A percentile compares a stretch with the other conserved stretches of the same genome.
These are phyloP conservation scores for Heliothis virescens DNA, from an alignment of 1,140 invertebrate genomes.

Conservation along the genomic window DNA sequence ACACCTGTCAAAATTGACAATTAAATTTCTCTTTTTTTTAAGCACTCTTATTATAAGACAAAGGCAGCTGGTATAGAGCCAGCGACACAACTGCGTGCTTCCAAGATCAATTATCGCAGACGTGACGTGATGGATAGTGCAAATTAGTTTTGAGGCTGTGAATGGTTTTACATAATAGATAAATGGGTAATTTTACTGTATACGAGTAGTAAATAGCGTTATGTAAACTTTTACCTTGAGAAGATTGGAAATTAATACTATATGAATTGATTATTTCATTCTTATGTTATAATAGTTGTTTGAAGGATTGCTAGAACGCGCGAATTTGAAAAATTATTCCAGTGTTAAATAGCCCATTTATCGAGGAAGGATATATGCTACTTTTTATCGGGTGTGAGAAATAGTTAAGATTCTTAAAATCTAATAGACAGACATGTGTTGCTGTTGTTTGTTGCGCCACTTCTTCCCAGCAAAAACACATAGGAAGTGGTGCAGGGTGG, in stretches of 20 bases:
- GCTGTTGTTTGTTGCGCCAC: no score
- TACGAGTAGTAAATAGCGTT: constrained; percentile 4
- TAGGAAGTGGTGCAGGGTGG: no score
- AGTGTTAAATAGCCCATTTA: no score
- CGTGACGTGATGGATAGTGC: constrained; percentile 46
- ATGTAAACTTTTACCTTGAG: not conserved
- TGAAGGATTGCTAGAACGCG: no score
- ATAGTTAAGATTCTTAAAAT: no score
- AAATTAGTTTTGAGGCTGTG: constrained; percentile 49
- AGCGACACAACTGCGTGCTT: constrained; percentile 20
- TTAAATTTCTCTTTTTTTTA: constrained; percentile 10
- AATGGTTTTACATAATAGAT: constrained; percentile 16
- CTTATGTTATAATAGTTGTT: no score
- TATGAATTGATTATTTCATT: no score
- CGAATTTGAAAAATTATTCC: no score
- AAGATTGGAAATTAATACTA: not conserved
- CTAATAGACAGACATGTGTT: no score
- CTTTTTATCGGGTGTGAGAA: no score
- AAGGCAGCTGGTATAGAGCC: constrained; percentile 16
- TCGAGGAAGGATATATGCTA: no score
- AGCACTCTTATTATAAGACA: not conserved
- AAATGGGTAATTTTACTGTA: not conserved
- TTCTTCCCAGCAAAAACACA: no score
- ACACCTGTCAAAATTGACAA: constrained; percentile 2
- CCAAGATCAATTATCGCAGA: constrained; percentile 17